Conservation (phyloP, 1,140 invertebrate genomes). For the Chrysoperla carnea region DNA sequence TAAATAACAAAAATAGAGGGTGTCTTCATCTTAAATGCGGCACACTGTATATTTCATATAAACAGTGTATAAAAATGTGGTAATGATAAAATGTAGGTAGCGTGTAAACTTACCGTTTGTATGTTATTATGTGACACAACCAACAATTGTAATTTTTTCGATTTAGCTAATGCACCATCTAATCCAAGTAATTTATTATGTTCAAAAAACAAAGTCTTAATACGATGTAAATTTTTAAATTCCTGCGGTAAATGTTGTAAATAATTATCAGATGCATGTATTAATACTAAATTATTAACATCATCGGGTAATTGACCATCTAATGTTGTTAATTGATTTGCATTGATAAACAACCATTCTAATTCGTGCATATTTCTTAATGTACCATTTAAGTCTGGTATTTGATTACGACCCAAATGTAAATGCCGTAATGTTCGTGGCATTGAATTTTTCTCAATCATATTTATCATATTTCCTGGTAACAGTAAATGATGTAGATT, state of each 20-base stretch:
- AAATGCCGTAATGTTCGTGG: slow-evolving; percentile 43
- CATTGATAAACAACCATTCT: slow-evolving; percentile 59
- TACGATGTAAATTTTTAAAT: slow-evolving; percentile 38
- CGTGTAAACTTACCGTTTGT: slow-evolving; percentile 35
- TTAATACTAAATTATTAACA: slow-evolving; percentile 39
- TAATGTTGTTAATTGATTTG: slow-evolving; percentile 49
- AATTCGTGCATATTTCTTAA: slow-evolving; percentile 47
- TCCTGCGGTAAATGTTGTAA: slow-evolving; percentile 47
- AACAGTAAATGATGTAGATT: slow-evolving; percentile 46
- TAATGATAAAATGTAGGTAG: not conserved
- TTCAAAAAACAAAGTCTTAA: slow-evolving; percentile 50
- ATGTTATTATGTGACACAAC: slow-evolving; percentile 53
- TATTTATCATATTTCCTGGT: slow-evolving; percentile 47
- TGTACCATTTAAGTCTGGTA: slow-evolving; percentile 53
- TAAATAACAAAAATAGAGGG: too few species aligned
- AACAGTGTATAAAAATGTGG: too few species aligned
- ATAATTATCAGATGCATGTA: slow-evolving; percentile 53
- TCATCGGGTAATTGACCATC: slow-evolving; percentile 53
- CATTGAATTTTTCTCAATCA: slow-evolving; percentile 43
- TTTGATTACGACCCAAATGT: slow-evolving; percentile 51
- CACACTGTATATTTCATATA: too few species aligned
- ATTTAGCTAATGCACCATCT: slow-evolving; percentile 47
- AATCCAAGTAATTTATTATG: slow-evolving; percentile 48
- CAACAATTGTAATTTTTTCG: slow-evolving; percentile 39
- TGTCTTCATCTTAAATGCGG: too few species aligned